Base-by-base conservation (phyloP, 2,113 vertebrate genomes). In the Brachyhypopomus occidentalis region DNA sequence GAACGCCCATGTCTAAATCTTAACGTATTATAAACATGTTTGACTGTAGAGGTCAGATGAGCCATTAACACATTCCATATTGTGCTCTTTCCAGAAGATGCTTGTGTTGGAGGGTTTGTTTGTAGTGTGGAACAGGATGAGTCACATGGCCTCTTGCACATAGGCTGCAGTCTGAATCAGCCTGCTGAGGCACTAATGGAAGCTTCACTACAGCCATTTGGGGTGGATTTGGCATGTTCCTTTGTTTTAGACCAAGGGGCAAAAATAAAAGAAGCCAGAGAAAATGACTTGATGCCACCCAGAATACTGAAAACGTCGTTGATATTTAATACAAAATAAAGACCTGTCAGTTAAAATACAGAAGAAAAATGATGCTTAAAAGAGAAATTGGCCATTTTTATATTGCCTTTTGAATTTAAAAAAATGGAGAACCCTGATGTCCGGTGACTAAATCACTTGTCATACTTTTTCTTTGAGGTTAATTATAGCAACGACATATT, bases 181-280 rank as follows among this genome's bases (percentile, higher is more conserved):
- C 72, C 85, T 84, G 62, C 76, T 87, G 85, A 83, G 80, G 82
- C 75, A 67, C 85, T 89, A 89, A 87, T 84, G 86, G 87, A 77
- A 87, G 82, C 66, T 84, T 62, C 80, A 84, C 72, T 38, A n/a
- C n/a, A 69, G 48, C 81, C 3, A 4, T 72, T 78, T 83, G 36
- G 22, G 63, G 52, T 52, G 59, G 25, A 71, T 20, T 66, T 16
- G 67, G 38, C 80, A 80, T 75, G 30, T 20, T 45, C 16, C 22
- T 72, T 55, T 58, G 80, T 70, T 23, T 72, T 77, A 76, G 52
- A 76, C 72, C 19, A 34, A 84, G 58, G 69, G 27, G 20, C 45
- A 60, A 79, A 22, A 70, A 9, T 17, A 34, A 38, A 75, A 70
- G 84, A 72, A 55, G 60, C 83, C 79, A 69, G 77, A 80, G 77